Evolutionary conservation across 35 echinoderm and acorn worm genomes (phyloP).

Genomic region (Ophiothrix spiculata): DNA sequence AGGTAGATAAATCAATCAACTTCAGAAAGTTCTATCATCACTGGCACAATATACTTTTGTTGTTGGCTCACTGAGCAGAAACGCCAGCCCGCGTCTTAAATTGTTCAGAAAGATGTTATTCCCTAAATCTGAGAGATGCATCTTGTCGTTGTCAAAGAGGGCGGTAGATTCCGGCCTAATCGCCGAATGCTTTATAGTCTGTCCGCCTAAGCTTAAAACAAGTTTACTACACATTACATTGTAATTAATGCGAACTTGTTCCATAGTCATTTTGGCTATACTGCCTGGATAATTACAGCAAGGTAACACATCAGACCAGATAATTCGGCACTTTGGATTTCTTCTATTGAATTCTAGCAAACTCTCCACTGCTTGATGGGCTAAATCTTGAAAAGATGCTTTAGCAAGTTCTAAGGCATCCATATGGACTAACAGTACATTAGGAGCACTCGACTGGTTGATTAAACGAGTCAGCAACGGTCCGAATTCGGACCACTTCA

Average conservation of each 20-base stretch:
- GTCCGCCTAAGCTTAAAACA: background rate
- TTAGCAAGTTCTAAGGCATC: background rate
- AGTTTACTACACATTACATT: conserved; percentile 1
- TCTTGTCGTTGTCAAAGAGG: background rate
- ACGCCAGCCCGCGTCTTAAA: background rate
- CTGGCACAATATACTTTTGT: background rate
- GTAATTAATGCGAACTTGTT: background rate
- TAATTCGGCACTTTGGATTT: background rate
- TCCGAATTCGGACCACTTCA: background rate
- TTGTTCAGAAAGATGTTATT: conserved; percentile 6
- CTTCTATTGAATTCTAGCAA: background rate
- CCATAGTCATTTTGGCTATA: background rate
- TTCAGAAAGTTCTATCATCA: background rate
- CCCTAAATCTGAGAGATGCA: background rate
- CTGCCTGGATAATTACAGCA: background rate
- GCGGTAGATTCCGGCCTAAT: background rate
- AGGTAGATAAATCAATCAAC: too few species aligned
- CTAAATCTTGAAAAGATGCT: background rate
- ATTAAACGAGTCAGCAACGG: background rate
- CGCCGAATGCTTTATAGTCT: background rate
- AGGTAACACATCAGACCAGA: background rate
- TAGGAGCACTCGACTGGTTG: background rate
- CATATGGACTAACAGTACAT: background rate
- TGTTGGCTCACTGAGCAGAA: background rate
- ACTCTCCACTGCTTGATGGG: conserved; percentile 3